Evolutionary conservation across 2,797 vertebrate genomes (phyloP).

Genomic region (Emys orbicularis): DNA sequence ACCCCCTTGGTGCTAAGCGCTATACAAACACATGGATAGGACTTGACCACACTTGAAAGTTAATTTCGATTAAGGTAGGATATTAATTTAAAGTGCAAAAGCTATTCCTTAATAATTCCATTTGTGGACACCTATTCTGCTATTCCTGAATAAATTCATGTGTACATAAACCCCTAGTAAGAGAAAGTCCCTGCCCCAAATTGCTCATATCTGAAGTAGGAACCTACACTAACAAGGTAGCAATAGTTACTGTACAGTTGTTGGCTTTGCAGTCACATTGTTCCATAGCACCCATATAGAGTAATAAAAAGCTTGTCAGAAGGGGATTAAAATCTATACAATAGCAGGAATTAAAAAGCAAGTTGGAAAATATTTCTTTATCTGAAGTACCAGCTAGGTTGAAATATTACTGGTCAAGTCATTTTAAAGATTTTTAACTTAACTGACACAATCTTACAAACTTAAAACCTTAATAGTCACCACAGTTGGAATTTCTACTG

Average conservation of each 20-base stretch:
- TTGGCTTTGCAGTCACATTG: neutral
- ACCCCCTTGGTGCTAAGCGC: neutral
- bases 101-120: neutral
- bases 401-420: neutral
- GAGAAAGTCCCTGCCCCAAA: neutral
- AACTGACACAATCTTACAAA: neutral
- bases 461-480: neutral
- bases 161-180: neutral
- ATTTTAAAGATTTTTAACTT: neutral
- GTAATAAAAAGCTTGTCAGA: neutral
- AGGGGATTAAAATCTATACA: neutral
- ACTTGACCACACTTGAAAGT: neutral
- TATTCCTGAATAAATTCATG: neutral
- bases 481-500: slow-evolving; percentile 42
- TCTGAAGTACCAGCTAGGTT: neutral
- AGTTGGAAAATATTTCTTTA: neutral
- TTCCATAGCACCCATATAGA: neutral
- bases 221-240: neutral
- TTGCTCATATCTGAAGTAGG: neutral
- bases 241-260: neutral
- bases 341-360: neutral
- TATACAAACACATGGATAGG: neutral
- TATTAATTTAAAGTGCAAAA: neutral
- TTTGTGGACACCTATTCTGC: neutral
- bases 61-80: neutral